Evolutionary conservation across 1,140 invertebrate genomes (phyloP).

Genomic region (Propsilocerus akamusi): DNA sequence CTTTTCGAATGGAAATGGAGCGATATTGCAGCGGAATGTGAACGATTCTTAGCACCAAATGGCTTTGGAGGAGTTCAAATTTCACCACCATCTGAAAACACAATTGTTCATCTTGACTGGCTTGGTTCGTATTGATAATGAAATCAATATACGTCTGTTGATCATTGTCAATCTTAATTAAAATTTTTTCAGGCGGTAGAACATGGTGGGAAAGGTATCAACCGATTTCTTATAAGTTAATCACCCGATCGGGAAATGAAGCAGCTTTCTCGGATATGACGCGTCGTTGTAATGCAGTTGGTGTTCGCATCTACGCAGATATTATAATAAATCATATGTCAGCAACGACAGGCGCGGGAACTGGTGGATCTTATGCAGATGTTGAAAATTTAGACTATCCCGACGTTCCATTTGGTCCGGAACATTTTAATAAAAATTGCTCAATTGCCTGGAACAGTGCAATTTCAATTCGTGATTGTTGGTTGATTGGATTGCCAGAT

Average conservation of each 20-base stretch:
- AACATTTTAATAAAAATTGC: conserved; percentile 32
- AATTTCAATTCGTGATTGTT: conserved; percentile 48
- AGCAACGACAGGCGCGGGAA: conserved; percentile 25
- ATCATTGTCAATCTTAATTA: background rate
- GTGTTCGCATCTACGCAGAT: conserved; percentile 60
- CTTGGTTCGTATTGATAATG: no score
- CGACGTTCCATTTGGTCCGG: conserved; percentile 25
- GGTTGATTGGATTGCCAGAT: conserved; percentile 49
- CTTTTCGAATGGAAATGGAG: background rate
- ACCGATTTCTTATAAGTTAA: conserved; percentile 63
- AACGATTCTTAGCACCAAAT: background rate
- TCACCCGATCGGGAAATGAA: conserved; percentile 56
- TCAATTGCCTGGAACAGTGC: conserved; percentile 34
- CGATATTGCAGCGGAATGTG: background rate
- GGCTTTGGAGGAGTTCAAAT: conserved; percentile 21
- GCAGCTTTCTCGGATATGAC: conserved; percentile 57
- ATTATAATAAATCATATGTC: conserved; percentile 63
- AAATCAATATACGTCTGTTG: no score
- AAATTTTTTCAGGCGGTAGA: conserved; percentile 11
- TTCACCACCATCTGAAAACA: conserved; percentile 39
- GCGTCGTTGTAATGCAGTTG: conserved; percentile 45
- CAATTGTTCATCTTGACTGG: background rate
- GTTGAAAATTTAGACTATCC: conserved; percentile 23
- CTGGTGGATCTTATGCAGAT: conserved; percentile 28
- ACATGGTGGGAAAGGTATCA: conserved; percentile 77